Conservation (phyloP, 2,888 invertebrate species). For the Crepidodera aurea region DNA sequence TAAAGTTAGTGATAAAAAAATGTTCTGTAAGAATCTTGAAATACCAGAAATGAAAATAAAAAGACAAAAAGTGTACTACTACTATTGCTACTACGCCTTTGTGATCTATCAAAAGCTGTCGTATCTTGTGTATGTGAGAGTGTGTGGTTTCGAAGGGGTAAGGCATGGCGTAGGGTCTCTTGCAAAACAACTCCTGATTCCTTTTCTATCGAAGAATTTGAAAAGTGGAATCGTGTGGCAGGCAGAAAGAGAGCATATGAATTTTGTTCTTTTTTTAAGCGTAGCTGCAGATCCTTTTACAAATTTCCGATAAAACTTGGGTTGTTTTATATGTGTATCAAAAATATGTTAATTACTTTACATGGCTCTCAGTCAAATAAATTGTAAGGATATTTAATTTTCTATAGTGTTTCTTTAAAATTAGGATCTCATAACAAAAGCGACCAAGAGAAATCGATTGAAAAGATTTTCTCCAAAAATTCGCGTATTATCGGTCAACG, state of each 20-base stretch:
- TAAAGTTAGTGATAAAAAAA: too few relatives aligned
- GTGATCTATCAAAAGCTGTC: slow-evolving; percentile 20
- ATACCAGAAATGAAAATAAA: neutral
- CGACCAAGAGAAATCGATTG: too few relatives aligned
- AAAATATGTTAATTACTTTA: too few relatives aligned
- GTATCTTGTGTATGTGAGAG: slow-evolving; percentile 25
- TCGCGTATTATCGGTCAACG: too few relatives aligned
- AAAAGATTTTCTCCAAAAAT: too few relatives aligned
- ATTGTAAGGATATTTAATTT: too few relatives aligned
- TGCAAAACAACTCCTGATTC: slow-evolving; percentile 27
- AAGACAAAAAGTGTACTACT: neutral
- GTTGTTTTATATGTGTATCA: too few relatives aligned
- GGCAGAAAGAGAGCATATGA: slow-evolving; percentile 25
- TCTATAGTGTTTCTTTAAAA: too few relatives aligned
- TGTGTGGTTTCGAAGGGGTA: slow-evolving; percentile 13
- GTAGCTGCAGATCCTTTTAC: neutral
- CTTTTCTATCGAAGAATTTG: slow-evolving; percentile 42
- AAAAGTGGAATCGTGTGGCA: slow-evolving; percentile 40
- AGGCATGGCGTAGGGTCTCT: slow-evolving; percentile 25
- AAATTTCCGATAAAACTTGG: too few relatives aligned
- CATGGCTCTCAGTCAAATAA: too few relatives aligned
- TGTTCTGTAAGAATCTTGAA: neutral
- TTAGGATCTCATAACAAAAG: too few relatives aligned
- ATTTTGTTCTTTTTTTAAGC: slow-evolving; percentile 4
- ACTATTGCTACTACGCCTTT: slow-evolving; percentile 15